Conservation (phyloP, 2,888 invertebrate genomes). For the Chromoteleia sp. region DNA sequence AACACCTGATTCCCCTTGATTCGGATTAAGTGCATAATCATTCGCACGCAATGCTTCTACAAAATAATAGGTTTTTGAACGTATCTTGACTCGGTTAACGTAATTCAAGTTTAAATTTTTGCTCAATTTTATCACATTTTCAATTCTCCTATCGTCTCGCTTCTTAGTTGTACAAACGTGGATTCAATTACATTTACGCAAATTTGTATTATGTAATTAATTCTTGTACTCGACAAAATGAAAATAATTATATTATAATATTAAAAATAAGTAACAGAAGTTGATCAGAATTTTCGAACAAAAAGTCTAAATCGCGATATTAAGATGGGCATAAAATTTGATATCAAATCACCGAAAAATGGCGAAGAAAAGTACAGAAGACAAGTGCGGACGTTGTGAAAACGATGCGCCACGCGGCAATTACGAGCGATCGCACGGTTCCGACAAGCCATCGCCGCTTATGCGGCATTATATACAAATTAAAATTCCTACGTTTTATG, state of each 20-base stretch:
- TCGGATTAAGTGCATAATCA: constrained; percentile 49
- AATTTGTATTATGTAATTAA: too few species aligned
- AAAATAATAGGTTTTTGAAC: constrained; percentile 42
- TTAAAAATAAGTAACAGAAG: background rate
- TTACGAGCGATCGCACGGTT: constrained; percentile 71
- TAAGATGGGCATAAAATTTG: constrained; percentile 27
- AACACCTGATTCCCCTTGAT: constrained; percentile 52
- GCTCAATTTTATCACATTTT: constrained; percentile 10
- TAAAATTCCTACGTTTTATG: constrained; percentile 74
- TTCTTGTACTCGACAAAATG: too few species aligned
- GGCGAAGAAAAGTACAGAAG: constrained; percentile 49
- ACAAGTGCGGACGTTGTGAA: constrained; percentile 49
- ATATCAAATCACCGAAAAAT: constrained; percentile 50
- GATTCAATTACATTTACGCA: background rate
- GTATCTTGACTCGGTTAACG: constrained; percentile 43
- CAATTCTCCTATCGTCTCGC: background rate
- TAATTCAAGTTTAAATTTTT: constrained; percentile 33
- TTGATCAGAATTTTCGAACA: background rate
- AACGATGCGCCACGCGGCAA: constrained; percentile 66
- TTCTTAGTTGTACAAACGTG: background rate
- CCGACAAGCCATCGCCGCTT: constrained; percentile 67
- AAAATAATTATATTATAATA: too few species aligned
- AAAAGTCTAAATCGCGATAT: constrained; percentile 18
- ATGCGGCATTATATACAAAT: constrained; percentile 74
- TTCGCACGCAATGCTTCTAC: constrained; percentile 51